Percentiles rank a stretch among this genome's conserved stretches.
These are phyloP conservation scores for Casuarius casuarius DNA, from an alignment of 2,113 vertebrate genomes.

Conservation along the genomic window DNA sequence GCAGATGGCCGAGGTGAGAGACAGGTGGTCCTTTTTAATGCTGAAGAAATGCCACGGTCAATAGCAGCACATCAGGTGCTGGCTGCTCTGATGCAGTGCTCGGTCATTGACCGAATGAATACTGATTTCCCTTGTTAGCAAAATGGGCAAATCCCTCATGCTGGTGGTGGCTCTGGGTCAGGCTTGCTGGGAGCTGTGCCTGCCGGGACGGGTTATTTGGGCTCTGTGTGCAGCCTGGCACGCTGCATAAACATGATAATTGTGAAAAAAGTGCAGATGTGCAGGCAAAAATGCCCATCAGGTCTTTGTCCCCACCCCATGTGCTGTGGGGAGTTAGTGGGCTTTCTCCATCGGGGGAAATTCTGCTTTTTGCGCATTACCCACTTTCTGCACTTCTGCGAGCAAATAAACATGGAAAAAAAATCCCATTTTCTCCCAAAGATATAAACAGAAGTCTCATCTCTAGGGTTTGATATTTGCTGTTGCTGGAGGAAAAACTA, in stretches of 20 bases:
- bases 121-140: not conserved
- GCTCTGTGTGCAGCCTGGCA: not conserved
- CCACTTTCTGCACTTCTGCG: not conserved
- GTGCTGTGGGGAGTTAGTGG: not conserved
- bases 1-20: not conserved
- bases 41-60: not conserved
- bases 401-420: not conserved
- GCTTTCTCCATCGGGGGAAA: not conserved
- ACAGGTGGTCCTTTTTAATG: not conserved
- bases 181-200: not conserved
- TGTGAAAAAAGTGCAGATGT: not conserved
- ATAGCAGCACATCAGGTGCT: conserved; percentile 9
- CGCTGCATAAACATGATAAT: not conserved
- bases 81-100: not conserved
- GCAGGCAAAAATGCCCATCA: not conserved
- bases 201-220: not conserved
- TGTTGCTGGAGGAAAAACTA: not conserved
- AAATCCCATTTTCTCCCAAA: not conserved
- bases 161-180: not conserved
- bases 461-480: not conserved
- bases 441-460: not conserved
- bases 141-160: not conserved
- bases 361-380: not conserved
- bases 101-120: not conserved
- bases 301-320: not conserved